Evolutionary conservation across 2,113 vertebrate species (phyloP), one percentile per base, ranked within the genome.

Genomic region (Macrotis lagotis): DNA sequence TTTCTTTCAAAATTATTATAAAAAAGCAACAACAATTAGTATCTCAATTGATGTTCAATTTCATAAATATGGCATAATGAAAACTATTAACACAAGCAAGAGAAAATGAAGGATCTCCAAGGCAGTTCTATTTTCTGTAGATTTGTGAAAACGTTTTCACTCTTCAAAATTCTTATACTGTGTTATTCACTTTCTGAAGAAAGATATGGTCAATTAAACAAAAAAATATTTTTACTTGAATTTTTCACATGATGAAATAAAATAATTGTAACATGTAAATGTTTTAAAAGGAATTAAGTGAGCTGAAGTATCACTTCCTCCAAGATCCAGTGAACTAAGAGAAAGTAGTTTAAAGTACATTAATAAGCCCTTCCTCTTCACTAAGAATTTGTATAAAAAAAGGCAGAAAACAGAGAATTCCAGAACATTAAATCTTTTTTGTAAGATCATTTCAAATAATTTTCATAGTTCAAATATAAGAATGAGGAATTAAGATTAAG

Each of bases 1-100:
- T 95, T 24, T 28, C 52, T 96, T 93, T 92, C 50, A 97, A 97
- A 52, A 88, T 19, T 95, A 26, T 94, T 0, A 7, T 25, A 96
- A 91, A 26, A 52, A 96, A 91, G 48, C 83, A 28, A 91, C 51
- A 94, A 88, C 88, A 90, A 90, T 53, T 31, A 51, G 44, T 8
- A 92, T 7, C 22, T 89, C 19, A 3, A 25, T 37, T 66, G 92
- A 48, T 94, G 28, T 51, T 92, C 4, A 90, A 48, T 93, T 44
- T 8, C 0, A 2, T 0, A 90, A 96, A 91, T 91, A 92, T 9
- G 66, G 37, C 22, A 19, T 83, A 74, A 44, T 24, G 3, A 24
- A 83, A 83, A 8, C n/a, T 83, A 52, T 83, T 44, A 24, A 0
- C 66, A 44, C 16, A 83, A 83, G 16, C 16, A 44, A 44, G 19